A percentile compares a stretch with the other conserved stretches of the same genome.
Conservation (phyloP, 2,797 vertebrate species). For the Hemitrygon akajei region DNA sequence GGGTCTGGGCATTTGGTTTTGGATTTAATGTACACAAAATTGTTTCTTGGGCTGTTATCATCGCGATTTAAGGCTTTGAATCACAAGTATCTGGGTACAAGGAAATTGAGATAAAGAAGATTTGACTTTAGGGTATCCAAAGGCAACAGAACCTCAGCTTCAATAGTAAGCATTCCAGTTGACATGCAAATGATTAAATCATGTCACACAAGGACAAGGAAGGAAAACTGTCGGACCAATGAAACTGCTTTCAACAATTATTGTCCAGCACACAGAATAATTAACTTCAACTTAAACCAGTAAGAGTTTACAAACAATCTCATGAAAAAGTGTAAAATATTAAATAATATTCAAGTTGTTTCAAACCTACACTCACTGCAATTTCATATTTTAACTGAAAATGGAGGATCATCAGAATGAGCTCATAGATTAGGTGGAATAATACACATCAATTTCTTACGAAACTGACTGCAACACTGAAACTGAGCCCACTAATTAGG, state of each 20-base stretch:
- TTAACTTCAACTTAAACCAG: background rate
- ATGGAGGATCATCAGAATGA: background rate
- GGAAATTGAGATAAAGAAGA: background rate
- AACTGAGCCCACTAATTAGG: background rate
- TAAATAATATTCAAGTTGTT: background rate
- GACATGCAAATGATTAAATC: background rate
- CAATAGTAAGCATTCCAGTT: background rate
- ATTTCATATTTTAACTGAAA: background rate
- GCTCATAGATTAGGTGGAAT: no score
- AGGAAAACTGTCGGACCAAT: background rate
- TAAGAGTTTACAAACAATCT: background rate
- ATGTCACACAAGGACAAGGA: no score
- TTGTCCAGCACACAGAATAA: background rate
- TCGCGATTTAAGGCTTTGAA: background rate
- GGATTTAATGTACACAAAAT: background rate
- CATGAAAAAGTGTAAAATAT: background rate
- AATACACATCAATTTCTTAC: background rate
- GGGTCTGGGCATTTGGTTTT: background rate
- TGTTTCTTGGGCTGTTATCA: background rate
- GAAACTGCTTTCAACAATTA: background rate
- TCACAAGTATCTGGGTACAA: background rate
- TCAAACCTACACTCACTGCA: background rate
- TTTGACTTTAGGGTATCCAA: background rate
- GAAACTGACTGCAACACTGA: background rate
- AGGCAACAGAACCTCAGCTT: background rate